Evolutionary conservation across 2,888 invertebrate genomes (phyloP).

Genomic region (Cryptocephalus moraei): DNA sequence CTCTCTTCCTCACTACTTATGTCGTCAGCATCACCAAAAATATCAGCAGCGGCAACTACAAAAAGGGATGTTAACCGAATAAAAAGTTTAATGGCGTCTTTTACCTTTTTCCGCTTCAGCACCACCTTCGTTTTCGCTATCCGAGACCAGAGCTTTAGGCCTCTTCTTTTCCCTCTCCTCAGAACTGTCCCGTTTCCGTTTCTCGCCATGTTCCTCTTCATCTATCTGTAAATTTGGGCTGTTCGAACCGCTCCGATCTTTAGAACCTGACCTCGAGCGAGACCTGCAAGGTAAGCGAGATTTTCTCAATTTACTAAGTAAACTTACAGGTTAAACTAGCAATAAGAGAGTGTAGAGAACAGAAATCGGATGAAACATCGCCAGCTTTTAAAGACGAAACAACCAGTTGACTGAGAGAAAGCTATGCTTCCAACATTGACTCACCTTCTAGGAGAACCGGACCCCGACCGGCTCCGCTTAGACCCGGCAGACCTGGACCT

Average conservation of each 20-base stretch:
- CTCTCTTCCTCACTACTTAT: conserved; percentile 81
- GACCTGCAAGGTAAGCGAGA: conserved; percentile 16
- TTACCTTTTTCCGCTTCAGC: conserved; percentile 18
- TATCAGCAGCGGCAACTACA: conserved; percentile 65
- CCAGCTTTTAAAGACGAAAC: too few species aligned
- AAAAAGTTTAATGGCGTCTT: too few species aligned
- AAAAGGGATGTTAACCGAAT: background rate
- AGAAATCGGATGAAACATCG: too few species aligned
- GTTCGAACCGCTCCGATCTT: conserved; percentile 26
- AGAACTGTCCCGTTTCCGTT: conserved; percentile 31
- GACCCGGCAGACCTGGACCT: conserved; percentile 16
- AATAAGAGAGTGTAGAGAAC: too few species aligned
- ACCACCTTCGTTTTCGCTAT: conserved; percentile 49
- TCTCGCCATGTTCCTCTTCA: conserved; percentile 33
- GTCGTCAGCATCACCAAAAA: conserved; percentile 90
- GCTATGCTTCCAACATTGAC: too few species aligned
- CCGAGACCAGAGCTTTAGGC: conserved; percentile 51
- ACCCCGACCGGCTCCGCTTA: conserved; percentile 14
- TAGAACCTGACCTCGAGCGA: conserved; percentile 14
- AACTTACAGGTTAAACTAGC: too few species aligned
- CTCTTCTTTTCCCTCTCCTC: conserved; percentile 35
- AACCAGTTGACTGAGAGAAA: too few species aligned
- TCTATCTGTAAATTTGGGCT: conserved; percentile 45
- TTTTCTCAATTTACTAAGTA: background rate
- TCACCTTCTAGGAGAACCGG: conserved; percentile 3